Conservation (phyloP, 2,113 vertebrate species). For the Climacteris rufus region DNA sequence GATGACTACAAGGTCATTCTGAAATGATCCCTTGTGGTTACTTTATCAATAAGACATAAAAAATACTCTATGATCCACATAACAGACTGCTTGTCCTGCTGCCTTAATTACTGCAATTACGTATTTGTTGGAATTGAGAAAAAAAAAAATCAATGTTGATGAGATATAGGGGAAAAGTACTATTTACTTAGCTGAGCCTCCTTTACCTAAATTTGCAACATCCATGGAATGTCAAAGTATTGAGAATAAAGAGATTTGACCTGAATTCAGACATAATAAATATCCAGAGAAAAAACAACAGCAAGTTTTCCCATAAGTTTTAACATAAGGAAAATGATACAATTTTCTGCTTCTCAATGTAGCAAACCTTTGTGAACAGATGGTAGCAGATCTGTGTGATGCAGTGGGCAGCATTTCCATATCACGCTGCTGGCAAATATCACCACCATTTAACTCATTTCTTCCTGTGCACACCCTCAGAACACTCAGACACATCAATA, state of each 20-base stretch:
- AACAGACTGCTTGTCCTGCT: background rate
- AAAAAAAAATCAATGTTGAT: background rate
- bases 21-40: background rate
- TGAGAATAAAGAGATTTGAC: background rate
- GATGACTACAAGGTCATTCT: background rate
- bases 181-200: background rate
- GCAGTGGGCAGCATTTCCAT: conserved; percentile 52
- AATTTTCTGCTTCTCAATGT: background rate
- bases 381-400: conserved; percentile 13
- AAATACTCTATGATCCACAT: background rate
- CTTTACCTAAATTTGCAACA: background rate
- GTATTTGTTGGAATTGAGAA: background rate
- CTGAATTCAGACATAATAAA: background rate
- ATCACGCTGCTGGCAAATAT: conserved; percentile 9
- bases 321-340: background rate
- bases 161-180: background rate
- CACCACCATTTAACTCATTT: background rate
- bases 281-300: background rate
- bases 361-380: conserved; percentile 42
- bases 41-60: background rate
- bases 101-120: background rate
- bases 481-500: background rate
- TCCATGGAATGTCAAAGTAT: background rate
- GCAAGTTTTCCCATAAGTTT: background rate
- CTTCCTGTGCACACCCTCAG: background rate